Conservation (phyloP, 2,113 vertebrate species). For the Ceyx margarethae region DNA sequence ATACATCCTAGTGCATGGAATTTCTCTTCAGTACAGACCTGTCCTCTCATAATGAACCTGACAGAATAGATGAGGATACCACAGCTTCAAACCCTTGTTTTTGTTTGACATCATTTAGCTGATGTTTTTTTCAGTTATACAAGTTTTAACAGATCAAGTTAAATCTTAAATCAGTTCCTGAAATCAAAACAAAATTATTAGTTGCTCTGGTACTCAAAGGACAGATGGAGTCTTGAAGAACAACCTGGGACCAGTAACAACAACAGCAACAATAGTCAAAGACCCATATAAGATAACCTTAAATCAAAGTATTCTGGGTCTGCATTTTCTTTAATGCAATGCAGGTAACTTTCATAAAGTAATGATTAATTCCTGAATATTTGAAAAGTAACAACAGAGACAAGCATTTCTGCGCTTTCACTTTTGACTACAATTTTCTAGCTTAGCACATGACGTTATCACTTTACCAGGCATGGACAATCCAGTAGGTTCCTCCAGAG, state of each 20-base stretch:
- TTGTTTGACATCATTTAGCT: neutral
- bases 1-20: neutral
- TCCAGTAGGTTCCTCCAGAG: no score
- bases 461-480: no score
- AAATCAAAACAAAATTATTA: neutral
- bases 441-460: neutral
- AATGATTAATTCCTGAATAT: neutral
- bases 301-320: neutral
- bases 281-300: neutral
- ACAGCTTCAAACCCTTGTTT: neutral
- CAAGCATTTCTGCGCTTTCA: neutral
- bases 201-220: neutral
- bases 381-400: neutral
- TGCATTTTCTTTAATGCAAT: neutral
- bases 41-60: neutral
- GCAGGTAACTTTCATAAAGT: neutral
- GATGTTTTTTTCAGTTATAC: neutral
- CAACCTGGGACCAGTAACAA: neutral
- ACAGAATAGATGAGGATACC: rapidly evolving
- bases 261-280: neutral
- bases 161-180: neutral
- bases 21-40: neutral
- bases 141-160: neutral
- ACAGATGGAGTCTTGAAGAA: neutral
- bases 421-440: neutral